Evolutionary conservation across 2,797 vertebrate genomes (phyloP).

Genomic region (Xenops minutus): DNA sequence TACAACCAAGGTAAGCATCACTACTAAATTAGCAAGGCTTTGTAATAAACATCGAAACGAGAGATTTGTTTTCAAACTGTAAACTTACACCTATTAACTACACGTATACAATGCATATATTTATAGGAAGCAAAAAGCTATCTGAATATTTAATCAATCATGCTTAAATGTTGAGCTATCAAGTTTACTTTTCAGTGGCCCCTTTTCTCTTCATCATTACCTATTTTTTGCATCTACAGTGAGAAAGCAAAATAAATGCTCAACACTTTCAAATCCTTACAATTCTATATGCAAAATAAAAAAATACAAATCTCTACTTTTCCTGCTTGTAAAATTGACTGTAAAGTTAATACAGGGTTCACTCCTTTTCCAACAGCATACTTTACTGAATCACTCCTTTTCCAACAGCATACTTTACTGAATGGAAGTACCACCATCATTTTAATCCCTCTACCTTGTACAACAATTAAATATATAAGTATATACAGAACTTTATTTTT

Average conservation of each 20-base stretch:
- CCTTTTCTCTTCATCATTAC: slow-evolving; percentile 71
- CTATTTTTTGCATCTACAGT: slow-evolving; percentile 74
- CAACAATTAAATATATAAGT: slow-evolving; percentile 80
- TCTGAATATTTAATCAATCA: slow-evolving; percentile 84
- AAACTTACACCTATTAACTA: slow-evolving; percentile 97
- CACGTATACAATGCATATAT: slow-evolving; percentile 96
- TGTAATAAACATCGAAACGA: slow-evolving; percentile 89
- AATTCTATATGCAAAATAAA: slow-evolving; percentile 76
- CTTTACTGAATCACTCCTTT: slow-evolving; percentile 49
- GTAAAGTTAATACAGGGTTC: slow-evolving; percentile 67
- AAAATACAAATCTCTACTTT: slow-evolving; percentile 75
- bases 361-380: slow-evolving; percentile 59
- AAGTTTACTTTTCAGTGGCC: slow-evolving; percentile 82
- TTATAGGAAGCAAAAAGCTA: slow-evolving; percentile 90
- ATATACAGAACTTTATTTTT: slow-evolving; percentile 85
- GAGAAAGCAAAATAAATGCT: slow-evolving; percentile 79
- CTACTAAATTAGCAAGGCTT: slow-evolving; percentile 96
- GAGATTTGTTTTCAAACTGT: slow-evolving; percentile 84
- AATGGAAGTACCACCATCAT: slow-evolving; percentile 71
- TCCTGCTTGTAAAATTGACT: slow-evolving; percentile 70
- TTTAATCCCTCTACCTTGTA: slow-evolving; percentile 65
- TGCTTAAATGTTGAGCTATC: slow-evolving; percentile 87
- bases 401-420: slow-evolving; percentile 55
- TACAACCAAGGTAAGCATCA: slow-evolving; percentile 95
- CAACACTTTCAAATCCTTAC: slow-evolving; percentile 75